Evolutionary conservation across 2,113 vertebrate species (phyloP).

Genomic region (Brachyhypopomus occidentalis): DNA sequence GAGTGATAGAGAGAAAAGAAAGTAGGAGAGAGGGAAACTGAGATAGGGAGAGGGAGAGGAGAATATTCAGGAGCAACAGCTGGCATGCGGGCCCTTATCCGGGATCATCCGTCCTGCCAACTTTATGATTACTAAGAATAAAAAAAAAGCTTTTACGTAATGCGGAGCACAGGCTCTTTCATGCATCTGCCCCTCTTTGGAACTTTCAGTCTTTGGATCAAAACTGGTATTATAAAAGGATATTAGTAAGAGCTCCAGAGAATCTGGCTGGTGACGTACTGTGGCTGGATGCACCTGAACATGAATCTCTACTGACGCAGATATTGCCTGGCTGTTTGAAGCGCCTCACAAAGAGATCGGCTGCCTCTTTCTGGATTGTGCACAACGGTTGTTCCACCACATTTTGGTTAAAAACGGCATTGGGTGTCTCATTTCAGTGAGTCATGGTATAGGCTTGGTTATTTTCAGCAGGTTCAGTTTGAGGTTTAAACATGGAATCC

Average conservation of each 20-base stretch:
- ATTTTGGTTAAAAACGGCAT: slow-evolving; percentile 3
- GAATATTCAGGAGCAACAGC: neutral
- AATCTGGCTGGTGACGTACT: neutral
- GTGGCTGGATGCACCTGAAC: neutral
- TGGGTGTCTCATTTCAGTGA: slow-evolving; percentile 6
- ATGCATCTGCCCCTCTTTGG: slow-evolving; percentile 2
- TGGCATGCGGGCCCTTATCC: neutral
- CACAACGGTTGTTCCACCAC: neutral
- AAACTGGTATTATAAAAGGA: slow-evolving; percentile 2
- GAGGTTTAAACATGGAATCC: neutral
- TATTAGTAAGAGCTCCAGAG: slow-evolving; percentile 12
- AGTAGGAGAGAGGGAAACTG: no score
- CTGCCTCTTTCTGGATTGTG: neutral
- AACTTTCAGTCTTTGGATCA: neutral
- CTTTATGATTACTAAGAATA: neutral
- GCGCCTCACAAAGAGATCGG: neutral
- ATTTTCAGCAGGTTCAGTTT: neutral
- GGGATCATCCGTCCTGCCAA: neutral
- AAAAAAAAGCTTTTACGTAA: neutral
- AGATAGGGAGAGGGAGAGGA: no score
- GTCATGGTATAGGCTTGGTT: neutral
- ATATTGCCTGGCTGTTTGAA: neutral
- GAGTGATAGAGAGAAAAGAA: no score
- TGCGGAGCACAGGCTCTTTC: neutral
- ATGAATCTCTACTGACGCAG: neutral